Base-by-base conservation (phyloP, 1,140 invertebrate genomes). In the Rhopalosiphum maidis region DNA sequence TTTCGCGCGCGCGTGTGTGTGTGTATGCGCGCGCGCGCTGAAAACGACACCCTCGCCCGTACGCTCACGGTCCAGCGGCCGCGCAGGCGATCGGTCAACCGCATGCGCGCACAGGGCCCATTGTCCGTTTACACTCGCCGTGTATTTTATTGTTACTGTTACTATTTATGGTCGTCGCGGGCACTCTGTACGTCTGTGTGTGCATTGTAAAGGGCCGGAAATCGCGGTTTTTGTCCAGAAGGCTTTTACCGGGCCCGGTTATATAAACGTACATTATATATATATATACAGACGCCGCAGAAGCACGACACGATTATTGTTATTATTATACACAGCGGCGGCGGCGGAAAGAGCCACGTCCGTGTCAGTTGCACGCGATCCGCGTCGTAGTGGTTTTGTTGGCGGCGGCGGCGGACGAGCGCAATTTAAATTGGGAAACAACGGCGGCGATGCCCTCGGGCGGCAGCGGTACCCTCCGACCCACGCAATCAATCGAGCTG, bases 371-470 rank as follows among this genome's bases (percentile, higher is more conserved):
- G 91, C 68, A 92, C 82, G 91, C 91, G 82, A 86, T 93, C 82
- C 48, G 48, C 35, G 48, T 54, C 48, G 35, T 37, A 89, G 48
- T 30, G 48, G 48, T 55, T 55, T 55, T 55, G 51, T 54, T 30
- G 22, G 48, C n/a, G 86, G 46, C n/a, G 86, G 46, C 87, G n/a
- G 87, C 48, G 88, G 51, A 89, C 87, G 87, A 89, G 68, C 41
- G 25, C 90, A 91, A 82, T 91, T 91, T 91, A 91, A 91, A 91
- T 91, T 91, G 90, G 90, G 68, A 91, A 91, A 91, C 90, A 89
- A 89, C 87, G 35, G 37, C 68, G 90, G 54, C 43, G 68, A 30
- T 83, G 90, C 90, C 90, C 60, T 77, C 55, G 68, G 68, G 68
- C 48, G 68, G 68, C 35, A 30, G 37, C 23, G 18, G 41, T 43